Base-by-base conservation (phyloP, 2,797 vertebrate species). In the Brachymystax lenok region DNA sequence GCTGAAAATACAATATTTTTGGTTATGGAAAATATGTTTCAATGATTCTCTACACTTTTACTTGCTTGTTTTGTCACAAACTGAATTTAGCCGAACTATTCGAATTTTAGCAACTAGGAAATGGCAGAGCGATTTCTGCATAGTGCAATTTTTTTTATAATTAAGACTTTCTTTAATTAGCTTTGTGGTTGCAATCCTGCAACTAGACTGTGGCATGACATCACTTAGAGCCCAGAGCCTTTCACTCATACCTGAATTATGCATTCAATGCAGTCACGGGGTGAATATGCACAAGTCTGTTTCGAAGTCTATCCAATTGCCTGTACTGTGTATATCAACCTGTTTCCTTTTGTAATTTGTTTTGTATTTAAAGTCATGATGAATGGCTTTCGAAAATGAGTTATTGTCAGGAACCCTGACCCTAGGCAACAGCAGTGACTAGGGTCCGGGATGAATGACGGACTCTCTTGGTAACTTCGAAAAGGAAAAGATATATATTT, bases 161-260 rank as follows among this genome's bases (percentile, higher is more conserved):
- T 70, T 78, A 51, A 74, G 30, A 19, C 35, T 56, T 33, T 17
- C 66, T 59, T 27, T 74, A 78, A 78, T 74, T 51, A 74, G 66
- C 66, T 27, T 51, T 28, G 40, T 28, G 27, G 12, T 73, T 69
- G 64, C 64, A 13, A 40, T 76, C 71, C 80, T 61, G 85, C 85
- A 85, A 90, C 90, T 88, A 90, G 83, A 76, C 17, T 0, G n/a
- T 59, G 51, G 90, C 89, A 84, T 83, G 83, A 84, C 88, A 89
- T 85, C 86, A 89, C 88, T 90, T 87, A 86, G 76, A 83, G 80
- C 75, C 78, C 69, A 54, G 74, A 86, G 82, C 87, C 85, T 75
- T 76, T 73, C 24, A 75, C 74, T 85, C 86, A 88, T 6, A 73
- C 85, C 85, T 90, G 76, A 85, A 88, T 91, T 88, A 91, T 87